A percentile compares a stretch with the other conserved stretches of the same genome.
These are phyloP conservation scores for Metellina segmentata DNA, from an alignment of 2,888 invertebrate species.

Conservation along the genomic window DNA sequence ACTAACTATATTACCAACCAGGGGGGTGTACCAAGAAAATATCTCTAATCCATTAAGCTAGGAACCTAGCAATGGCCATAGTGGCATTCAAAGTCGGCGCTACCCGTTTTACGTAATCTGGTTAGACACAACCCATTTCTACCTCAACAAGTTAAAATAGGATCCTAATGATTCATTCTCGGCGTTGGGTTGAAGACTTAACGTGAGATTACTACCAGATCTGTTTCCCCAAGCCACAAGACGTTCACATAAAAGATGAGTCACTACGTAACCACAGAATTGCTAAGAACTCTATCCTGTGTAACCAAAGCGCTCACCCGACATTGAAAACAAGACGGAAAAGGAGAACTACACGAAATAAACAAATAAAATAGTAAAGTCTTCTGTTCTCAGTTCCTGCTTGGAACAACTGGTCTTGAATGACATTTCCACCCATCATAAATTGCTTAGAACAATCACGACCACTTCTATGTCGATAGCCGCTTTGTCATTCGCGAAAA, in stretches of 20 bases:
- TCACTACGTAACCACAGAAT: background rate
- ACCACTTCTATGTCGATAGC: too few relatives aligned
- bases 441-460: too few relatives aligned
- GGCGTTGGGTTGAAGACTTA: background rate
- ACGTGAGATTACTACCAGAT: background rate
- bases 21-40: background rate
- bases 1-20: background rate
- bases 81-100: background rate
- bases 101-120: background rate
- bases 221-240: background rate
- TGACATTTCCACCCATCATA: too few relatives aligned
- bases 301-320: background rate
- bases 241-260: background rate
- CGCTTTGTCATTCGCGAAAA: too few relatives aligned
- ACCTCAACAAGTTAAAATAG: background rate
- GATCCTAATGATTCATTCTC: background rate
- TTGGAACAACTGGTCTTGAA: background rate
- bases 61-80: background rate
- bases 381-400: background rate
- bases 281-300: background rate
- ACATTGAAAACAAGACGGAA: background rate
- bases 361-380: background rate
- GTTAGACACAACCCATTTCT: background rate
- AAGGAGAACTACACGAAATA: background rate
- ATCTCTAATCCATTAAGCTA: background rate